Evolutionary conservation across 2,888 invertebrate genomes (phyloP), one percentile per base, ranked within the genome.

Genomic region (Hybos culiciformis): DNA sequence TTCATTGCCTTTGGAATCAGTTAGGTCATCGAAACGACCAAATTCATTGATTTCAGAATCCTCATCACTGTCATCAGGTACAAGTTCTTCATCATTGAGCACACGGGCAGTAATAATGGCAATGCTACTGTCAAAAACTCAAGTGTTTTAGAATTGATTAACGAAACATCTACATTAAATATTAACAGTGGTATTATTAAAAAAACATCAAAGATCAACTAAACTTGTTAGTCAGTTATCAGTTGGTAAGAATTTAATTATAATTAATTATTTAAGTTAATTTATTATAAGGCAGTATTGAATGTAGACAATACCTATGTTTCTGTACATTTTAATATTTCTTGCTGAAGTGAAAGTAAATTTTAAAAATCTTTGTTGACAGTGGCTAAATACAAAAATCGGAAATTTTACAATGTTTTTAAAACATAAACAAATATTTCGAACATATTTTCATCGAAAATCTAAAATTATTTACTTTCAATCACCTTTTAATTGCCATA

Each of bases 21-120:
- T 76, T 38, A 62, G 61, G 44, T 53, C 54, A 45, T 74, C 73
- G 51, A 72, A 72, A 54, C 76, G 85, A 48, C 86, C 85, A 12
- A 83, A 83, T 61, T 85, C 85, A 33, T 77, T 85, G 44, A 83
- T 85, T 56, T 85, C 84, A 15, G 80, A 83, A 57, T 75, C 77
- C 55, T 78, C 78, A 45, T 71, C 78, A 45, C 71, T 78, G 48
- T 75, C 75, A 46, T 77, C 77, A 37, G 75, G 77, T 37, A 78
- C 78, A 5, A 77, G 77, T 56, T 69, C 71, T 48, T 72, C 73
- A 11, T 84, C 84, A 12, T 77, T 84, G 54, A 76, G 77, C 54
- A 77, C 77, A 48, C 71, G 71, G 72, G 71, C 37, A 73, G 74
- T 46, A 72, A 73, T 21, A 75, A 74, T 14, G 72, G 73, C 44